Percentiles rank a stretch among this genome's conserved stretches.
Evolutionary conservation across 2,113 vertebrate species (phyloP).

Genomic region (Campylomormyrus tamandua): DNA sequence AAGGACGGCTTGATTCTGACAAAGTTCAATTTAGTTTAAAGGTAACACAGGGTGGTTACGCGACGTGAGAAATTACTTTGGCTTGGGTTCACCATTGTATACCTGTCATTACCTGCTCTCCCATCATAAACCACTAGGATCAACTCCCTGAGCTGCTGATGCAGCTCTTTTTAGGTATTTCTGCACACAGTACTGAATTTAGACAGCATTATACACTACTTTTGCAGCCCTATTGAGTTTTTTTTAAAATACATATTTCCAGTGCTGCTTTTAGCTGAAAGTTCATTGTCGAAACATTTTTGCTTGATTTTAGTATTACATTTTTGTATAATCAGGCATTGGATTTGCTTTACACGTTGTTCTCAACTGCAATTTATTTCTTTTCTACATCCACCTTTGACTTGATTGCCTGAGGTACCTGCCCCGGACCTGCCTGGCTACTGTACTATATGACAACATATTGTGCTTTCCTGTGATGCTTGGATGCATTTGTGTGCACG

Average conservation of each 20-base stretch:
- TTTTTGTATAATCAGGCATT: not conserved
- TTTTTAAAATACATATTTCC: not conserved
- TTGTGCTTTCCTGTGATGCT: not conserved
- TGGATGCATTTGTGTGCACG: not conserved
- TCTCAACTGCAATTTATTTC: not conserved
- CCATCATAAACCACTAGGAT: slow-evolving; percentile 14
- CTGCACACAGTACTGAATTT: not conserved
- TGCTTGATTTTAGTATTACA: not conserved
- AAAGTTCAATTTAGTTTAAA: slow-evolving; percentile 30
- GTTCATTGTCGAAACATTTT: not conserved
- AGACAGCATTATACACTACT: not conserved
- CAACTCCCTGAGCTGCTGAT: not conserved
- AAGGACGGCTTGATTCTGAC: slow-evolving; percentile 30
- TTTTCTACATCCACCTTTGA: not conserved
- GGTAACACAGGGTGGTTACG: slow-evolving; percentile 19
- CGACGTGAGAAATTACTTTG: not conserved
- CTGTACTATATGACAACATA: not conserved
- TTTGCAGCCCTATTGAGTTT: not conserved
- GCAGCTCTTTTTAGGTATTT: not conserved
- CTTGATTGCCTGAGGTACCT: not conserved
- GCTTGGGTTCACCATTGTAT: slow-evolving; percentile 19
- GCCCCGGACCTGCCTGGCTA: no score
- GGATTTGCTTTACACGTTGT: not conserved
- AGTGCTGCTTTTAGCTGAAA: not conserved
- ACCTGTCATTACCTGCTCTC: slow-evolving; percentile 21